A percentile compares a stretch with the other conserved stretches of the same genome.
Evolutionary conservation across 2,797 vertebrate species (phyloP).

Genomic region (Coregonus suidteri): DNA sequence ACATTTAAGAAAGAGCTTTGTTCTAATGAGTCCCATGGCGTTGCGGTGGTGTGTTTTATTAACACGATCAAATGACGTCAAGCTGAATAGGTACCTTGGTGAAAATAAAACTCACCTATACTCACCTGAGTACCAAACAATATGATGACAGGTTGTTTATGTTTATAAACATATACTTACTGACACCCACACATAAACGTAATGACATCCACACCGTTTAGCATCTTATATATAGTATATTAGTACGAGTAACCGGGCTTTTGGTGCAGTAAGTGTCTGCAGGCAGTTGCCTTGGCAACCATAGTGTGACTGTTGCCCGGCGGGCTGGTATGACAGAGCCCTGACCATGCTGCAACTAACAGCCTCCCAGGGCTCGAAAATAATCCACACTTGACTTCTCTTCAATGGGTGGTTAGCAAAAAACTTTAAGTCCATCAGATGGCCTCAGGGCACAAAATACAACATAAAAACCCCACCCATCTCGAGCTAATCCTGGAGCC

Average conservation of each 20-base stretch:
- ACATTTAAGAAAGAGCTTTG: background rate
- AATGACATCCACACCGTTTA: background rate
- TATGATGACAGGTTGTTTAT: background rate
- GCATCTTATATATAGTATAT: too few relatives aligned
- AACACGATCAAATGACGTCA: background rate
- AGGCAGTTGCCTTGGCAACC: slow-evolving; percentile 87
- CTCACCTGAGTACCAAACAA: background rate
- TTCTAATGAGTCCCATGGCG: too few relatives aligned
- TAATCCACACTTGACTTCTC: slow-evolving; percentile 8
- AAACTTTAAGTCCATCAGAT: slow-evolving; percentile 45
- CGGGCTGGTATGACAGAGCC: slow-evolving; percentile 89
- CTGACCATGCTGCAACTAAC: background rate
- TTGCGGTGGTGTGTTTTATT: background rate
- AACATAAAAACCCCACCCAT: slow-evolving; percentile 19
- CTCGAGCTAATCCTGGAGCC: slow-evolving; percentile 30
- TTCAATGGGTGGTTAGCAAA: slow-evolving; percentile 40
- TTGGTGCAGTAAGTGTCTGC: slow-evolving; percentile 85
- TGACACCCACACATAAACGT: background rate
- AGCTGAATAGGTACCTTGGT: background rate
- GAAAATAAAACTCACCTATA: background rate
- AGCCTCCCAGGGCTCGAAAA: slow-evolving; percentile 15
- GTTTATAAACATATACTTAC: background rate
- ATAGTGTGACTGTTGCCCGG: slow-evolving; percentile 96
- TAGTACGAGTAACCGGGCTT: too few relatives aligned
- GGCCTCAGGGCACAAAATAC: slow-evolving; percentile 37